Base-by-base conservation (phyloP, 2,797 vertebrate species). In the Glossophaga mutica region DNA sequence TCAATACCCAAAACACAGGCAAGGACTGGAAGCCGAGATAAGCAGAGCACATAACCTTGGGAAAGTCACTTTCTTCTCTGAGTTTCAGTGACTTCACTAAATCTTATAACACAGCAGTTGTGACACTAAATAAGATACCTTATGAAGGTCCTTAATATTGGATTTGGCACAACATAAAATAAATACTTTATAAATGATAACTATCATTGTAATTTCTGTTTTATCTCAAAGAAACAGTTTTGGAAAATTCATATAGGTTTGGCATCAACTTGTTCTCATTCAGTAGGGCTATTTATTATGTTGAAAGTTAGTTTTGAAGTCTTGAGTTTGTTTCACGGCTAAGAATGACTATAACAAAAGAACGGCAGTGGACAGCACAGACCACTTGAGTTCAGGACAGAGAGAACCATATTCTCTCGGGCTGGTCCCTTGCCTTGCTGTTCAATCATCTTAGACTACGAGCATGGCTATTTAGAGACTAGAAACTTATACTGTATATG, bases 81-180 rank as follows among this genome's bases (percentile, higher is more conserved):
- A 62, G 34, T 92, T 95, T 78, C 62, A 87, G 52, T 77, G 59
- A 48, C 19, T 18, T 73, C 70, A 91, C 6, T 14, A 96, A 94
- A 82, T 32, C 55, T 70, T 39, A 18, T 62, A 84, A 55, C 1
- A 87, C 5, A 87, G 50, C 5, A 83, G 42, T 3, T 68, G 15
- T 91, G 44, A 85, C 39, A 67, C 70, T 88, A 90, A 92, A 74
- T 46, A 93, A 62, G 32, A 32, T 42, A 77, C 4, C 21, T 77
- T 57, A 77, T 52, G 87, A 82, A 95, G 84, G 85, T 70, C 44
- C 81, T 87, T 91, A 91, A 48, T 48, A 62, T 16, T 84, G 24
- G 65, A 79, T 21, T 44, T 70, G 85, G 85, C 6, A 93, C 14
- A 89, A 92, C 19, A 15, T 44, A 81, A 59, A 92, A 15, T 39